These are phyloP conservation scores for Poeciliopsis paucimaculata DNA, from an alignment of 2,797 vertebrate genomes.

Conservation along the genomic window DNA sequence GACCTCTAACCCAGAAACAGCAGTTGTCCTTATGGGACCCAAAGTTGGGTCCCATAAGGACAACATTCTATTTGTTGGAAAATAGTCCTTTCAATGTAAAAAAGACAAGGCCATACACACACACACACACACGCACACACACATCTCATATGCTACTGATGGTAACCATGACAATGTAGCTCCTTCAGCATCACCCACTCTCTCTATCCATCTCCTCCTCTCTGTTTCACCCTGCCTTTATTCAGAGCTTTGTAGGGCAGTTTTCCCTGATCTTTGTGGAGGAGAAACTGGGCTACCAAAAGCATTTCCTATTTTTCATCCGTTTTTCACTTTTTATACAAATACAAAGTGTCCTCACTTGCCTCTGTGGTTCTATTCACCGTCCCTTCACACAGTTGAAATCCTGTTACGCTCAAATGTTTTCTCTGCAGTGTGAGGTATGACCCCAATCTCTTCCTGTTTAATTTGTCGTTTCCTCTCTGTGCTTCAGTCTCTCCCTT, in stretches of 20 bases:
- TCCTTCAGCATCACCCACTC: slow-evolving; percentile 74
- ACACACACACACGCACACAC: slow-evolving; percentile 11
- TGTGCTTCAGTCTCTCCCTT: background rate
- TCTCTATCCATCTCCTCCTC: slow-evolving; percentile 66
- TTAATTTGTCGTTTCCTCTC: slow-evolving; percentile 32
- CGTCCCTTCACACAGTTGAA: slow-evolving; percentile 14
- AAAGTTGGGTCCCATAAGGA: too few species aligned
- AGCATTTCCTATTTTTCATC: slow-evolving; percentile 18
- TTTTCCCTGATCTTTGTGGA: slow-evolving; percentile 59
- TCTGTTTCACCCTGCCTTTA: slow-evolving; percentile 62
- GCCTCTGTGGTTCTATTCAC: slow-evolving; percentile 4
- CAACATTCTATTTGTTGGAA: too few species aligned
- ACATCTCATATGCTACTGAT: slow-evolving; percentile 43
- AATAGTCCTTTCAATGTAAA: too few species aligned
- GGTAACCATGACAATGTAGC: slow-evolving; percentile 79
- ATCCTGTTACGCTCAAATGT: slow-evolving; percentile 33
- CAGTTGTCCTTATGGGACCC: too few species aligned
- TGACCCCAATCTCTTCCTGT: slow-evolving; percentile 28
- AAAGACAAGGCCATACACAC: background rate
- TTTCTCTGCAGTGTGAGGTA: slow-evolving; percentile 16
- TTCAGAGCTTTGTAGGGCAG: slow-evolving; percentile 43
- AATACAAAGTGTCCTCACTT: slow-evolving; percentile 32
- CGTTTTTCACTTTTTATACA: slow-evolving; percentile 20
- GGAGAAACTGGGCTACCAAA: slow-evolving; percentile 59
- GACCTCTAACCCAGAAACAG: too few species aligned